Percentiles rank a stretch among this genome's conserved stretches.
Evolutionary conservation across 2,888 invertebrate genomes (phyloP).

Genomic region (Rhagium mordax): DNA sequence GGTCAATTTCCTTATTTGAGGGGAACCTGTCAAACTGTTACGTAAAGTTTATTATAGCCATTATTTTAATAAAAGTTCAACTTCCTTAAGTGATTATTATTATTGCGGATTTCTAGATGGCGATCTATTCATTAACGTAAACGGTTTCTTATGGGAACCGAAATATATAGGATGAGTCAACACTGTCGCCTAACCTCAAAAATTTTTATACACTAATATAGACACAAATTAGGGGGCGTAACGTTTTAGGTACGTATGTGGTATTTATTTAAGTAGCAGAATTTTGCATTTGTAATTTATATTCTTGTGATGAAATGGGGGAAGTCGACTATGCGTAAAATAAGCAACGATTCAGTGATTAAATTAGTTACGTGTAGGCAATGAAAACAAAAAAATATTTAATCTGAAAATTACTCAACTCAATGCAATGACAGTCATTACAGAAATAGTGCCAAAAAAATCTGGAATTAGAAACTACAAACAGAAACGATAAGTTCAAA

Average conservation of each 20-base stretch:
- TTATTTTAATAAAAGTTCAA: slow-evolving; percentile 20
- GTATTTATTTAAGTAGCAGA: no score
- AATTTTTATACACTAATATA: no score
- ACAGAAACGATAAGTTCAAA: not conserved
- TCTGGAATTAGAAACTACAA: not conserved
- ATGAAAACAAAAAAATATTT: not conserved
- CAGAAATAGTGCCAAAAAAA: not conserved
- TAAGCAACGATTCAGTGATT: not conserved
- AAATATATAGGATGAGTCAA: not conserved
- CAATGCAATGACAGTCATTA: not conserved
- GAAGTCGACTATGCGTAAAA: not conserved
- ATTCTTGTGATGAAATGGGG: no score
- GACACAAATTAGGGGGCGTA: no score
- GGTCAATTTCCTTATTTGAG: slow-evolving; percentile 25
- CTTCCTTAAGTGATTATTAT: not conserved
- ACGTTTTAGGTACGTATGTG: no score
- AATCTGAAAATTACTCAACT: not conserved
- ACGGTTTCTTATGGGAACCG: not conserved
- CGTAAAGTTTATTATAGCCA: slow-evolving; percentile 3
- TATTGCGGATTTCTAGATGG: slow-evolving; percentile 5
- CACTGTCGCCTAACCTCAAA: not conserved
- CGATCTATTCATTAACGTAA: slow-evolving; percentile 9
- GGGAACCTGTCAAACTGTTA: slow-evolving; percentile 9
- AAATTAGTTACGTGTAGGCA: not conserved
- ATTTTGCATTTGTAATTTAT: no score